Evolutionary conservation across 2,797 vertebrate species (phyloP).

Genomic region (Agapornis canus): DNA sequence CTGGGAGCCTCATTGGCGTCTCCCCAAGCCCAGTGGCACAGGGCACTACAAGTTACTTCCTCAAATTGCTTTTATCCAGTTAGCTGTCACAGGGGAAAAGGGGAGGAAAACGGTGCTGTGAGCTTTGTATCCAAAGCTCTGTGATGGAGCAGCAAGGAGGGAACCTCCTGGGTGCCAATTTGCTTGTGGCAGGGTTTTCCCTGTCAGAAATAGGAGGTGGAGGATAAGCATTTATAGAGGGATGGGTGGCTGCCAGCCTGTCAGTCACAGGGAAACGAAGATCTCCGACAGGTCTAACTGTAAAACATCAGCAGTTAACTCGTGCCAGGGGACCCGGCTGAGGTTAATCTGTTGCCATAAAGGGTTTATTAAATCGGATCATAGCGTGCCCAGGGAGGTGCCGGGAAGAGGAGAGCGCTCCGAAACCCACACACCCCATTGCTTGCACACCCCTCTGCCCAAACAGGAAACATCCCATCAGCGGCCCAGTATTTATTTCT

Average conservation of each 20-base stretch:
- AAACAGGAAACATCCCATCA: constrained; percentile 52
- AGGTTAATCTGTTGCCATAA: constrained; percentile 10
- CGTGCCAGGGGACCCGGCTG: background rate
- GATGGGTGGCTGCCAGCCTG: background rate
- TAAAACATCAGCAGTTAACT: background rate
- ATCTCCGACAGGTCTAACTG: background rate
- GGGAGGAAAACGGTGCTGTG: fast-evolving
- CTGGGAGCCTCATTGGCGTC: fast-evolving
- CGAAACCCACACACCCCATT: background rate
- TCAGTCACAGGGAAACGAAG: background rate
- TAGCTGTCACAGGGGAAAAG: background rate
- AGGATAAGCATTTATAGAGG: background rate
- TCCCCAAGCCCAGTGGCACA: background rate
- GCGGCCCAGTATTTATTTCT: constrained; percentile 34
- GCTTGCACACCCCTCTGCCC: background rate
- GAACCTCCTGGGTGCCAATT: fast-evolving
- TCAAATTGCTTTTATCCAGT: background rate
- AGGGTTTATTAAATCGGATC: constrained; percentile 35
- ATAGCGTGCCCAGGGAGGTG: background rate
- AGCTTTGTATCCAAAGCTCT: background rate
- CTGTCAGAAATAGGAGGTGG: background rate
- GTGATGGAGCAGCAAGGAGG: background rate
- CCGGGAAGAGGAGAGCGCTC: background rate
- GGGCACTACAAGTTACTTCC: background rate
- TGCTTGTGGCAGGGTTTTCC: background rate